Evolutionary conservation across 2,113 vertebrate species (phyloP), one percentile per base, ranked within the genome.

Genomic region (Syrmaticus mikado): DNA sequence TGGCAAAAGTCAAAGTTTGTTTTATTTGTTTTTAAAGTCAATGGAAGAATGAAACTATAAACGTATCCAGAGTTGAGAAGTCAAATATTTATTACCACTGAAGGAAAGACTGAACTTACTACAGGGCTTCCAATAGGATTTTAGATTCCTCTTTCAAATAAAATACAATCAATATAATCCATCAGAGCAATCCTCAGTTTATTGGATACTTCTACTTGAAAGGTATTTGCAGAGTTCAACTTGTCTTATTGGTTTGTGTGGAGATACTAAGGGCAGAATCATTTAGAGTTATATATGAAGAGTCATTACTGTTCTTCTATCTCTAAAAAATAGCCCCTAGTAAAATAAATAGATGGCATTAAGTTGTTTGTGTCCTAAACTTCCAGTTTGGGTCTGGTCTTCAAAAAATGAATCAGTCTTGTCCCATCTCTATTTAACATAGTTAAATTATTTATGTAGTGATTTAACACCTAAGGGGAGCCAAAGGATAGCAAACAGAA

Each of bases 1-100:
- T 98, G 97, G 64, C 30, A 93, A 95, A 98, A 98, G 95, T 96
- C 96, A 98, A 96, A 98, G 97, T 97, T 98, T 96, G 96, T 87
- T 87, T 80, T 75, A 90, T 96, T 95, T 95, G 75, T 40, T 84
- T 80, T 91, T 92, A 90, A 96, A 97, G 96, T 96, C 97, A 94
- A 96, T 97, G 97, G 95, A 92, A 77, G 78, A 97, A 96, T 91
- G 87, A 97, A 93, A 97, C 95, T 95, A 88, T 96, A 92, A 95
- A 97, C 95, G 92, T 96, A 97, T 97, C 91, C 85, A 78, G 93
- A 91, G 94, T 92, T 93, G 94, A 96, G 93, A 97, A 94, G 84
- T 86, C 90, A 96, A 94, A 89, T 96, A 90, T 94, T 96, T 91
- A 96, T 95, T 93, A 96, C 94, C 68, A 61, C 22, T 27, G 87